Evolutionary conservation across 2,888 invertebrate species (phyloP), one percentile per base, ranked within the genome.

Genomic region (Biston betularia): DNA sequence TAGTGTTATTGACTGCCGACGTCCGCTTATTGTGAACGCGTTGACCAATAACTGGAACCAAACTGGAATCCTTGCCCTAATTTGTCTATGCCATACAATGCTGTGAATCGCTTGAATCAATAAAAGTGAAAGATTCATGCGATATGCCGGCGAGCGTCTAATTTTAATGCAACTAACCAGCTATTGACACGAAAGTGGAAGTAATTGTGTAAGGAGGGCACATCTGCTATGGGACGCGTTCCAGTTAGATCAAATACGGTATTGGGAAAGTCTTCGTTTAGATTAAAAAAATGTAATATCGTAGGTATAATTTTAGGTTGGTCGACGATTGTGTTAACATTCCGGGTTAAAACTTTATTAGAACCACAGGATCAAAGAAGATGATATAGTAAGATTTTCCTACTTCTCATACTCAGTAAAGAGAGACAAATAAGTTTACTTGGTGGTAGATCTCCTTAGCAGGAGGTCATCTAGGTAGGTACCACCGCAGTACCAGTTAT

Each of bases 1-100:
- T 73, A 76, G 78, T 75, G 74, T 74, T 71, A 75, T 67, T 74
- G 87, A 90, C 87, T 85, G 89, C 86, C 64, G 81, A 88, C 88
- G 89, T 91, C 90, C 90, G 91, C 86, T 87, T 86, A 91, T 91
- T 90, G 91, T 91, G 81, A 82, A 81, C 86, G 80, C 77, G 78
- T 84, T 87, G 84, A 85, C 81, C 85, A 85, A 76, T 82, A 84
- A 85, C 79, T 85, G 83, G 82, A 83, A 83, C 83, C 79, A 76
- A 78, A 73, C 63, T 74, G 54, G 78, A 75, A 81, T 79, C 86
- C 87, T 89, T 89, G 89, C 83, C 82, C 89, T 77, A 86, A 85
- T 88, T 89, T 82, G 77, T 64, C 68, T 74, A 70, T 65, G 63
- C 62, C 44, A 64, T 61, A 66, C 63, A 64, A 63, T 61, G 63